Base-by-base conservation (phyloP, 2,113 vertebrate species). In the Stigmatopora argus region DNA sequence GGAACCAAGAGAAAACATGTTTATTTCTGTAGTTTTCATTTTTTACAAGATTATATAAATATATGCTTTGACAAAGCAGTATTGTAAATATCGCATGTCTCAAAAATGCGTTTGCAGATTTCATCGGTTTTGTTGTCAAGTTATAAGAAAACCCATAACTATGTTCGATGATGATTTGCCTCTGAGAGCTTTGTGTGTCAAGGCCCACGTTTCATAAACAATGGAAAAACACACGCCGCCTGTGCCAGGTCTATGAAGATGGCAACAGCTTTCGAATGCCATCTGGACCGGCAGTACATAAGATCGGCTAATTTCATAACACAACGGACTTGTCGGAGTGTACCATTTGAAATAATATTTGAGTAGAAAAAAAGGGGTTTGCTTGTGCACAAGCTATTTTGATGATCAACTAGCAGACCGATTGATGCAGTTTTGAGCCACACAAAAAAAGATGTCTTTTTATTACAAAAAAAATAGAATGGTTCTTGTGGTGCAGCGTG, bases 211-310 rank as follows among this genome's bases (percentile, higher is more conserved):
- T 73, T 73, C 9, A 62, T 62, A 41, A 41, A 62, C 57, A 72
- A 52, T 44, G 31, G 34, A 59, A 67, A 70, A 68, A 67, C 18
- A 58, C 35, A 58, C 67, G 68, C 70, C 51, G 65, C 62, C 66
- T 70, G 64, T 78, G 48, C 62, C 59, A 49, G 79, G 47, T 75
- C 51, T 44, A 74, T 66, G 8, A 35, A 53, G 70, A 66, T 70
- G 53, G 5, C 48, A 51, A 31, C 57, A 55, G 18, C 38, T 67
- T 74, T 73, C 64, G 38, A 38, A 10, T 7, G 18, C 77, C 75
- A 70, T 78, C 72, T 83, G 82, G 61, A 67, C 51, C 56, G 48
- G 74, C 63, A 63, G 65, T 49, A 53, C 21, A 34, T 11, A 34
- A 9, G 34, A 34, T 41, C 5, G 3, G 56, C 31, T 18, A 18